These are phyloP conservation scores for Acrossocheilus wenchowensis DNA, from an alignment of 2,797 vertebrate genomes.

Conservation along the genomic window DNA sequence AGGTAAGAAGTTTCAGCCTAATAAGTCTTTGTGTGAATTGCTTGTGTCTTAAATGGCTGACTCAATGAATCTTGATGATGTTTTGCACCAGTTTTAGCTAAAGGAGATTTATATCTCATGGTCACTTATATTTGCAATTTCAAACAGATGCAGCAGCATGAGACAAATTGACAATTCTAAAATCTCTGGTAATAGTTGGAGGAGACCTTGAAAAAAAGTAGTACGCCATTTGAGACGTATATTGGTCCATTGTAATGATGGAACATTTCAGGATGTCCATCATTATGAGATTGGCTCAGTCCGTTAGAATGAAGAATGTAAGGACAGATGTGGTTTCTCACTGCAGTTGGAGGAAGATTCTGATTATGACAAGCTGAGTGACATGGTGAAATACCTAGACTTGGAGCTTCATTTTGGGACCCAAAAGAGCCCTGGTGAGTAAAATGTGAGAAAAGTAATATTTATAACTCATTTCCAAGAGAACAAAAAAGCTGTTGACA, in stretches of 20 bases:
- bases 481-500: not conserved
- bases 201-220: not conserved
- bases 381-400: conserved; percentile 99
- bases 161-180: not conserved
- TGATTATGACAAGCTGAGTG: conserved; percentile 95
- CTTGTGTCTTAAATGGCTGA: not conserved
- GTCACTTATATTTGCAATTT: not conserved
- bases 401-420: conserved; percentile 97
- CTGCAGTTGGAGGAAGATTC: conserved; percentile 91
- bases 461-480: not conserved
- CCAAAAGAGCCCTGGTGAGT: conserved; percentile 90
- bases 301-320: not conserved
- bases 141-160: not conserved
- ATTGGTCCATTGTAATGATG: not conserved
- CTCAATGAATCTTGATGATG: not conserved
- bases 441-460: conserved; percentile 17
- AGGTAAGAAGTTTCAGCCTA: conserved; percentile 76
- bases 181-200: not conserved
- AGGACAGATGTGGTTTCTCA: conserved; percentile 40
- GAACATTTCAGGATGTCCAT: conserved; percentile 6
- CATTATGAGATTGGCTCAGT: not conserved
- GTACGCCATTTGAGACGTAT: conserved; percentile 1
- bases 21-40: not conserved
- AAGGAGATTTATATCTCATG: not conserved
- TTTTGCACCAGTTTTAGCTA: not conserved